A percentile compares a stretch with the other conserved stretches of the same genome.
These are phyloP conservation scores for Steinernema scapterisci DNA, from an alignment of 2,888 invertebrate genomes.

Conservation along the genomic window DNA sequence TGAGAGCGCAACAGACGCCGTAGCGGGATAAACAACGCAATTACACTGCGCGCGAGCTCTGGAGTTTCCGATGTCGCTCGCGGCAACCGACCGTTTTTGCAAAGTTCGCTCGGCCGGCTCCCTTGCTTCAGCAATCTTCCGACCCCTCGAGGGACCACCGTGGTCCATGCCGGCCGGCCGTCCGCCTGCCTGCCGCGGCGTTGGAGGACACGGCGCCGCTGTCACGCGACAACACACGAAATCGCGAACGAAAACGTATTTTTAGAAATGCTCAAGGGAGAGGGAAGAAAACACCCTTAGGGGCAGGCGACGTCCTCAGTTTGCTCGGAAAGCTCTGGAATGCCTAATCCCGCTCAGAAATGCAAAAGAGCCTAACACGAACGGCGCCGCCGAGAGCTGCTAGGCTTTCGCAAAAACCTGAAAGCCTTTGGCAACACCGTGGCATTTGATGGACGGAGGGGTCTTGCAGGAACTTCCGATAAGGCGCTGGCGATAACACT, in stretches of 20 bases:
- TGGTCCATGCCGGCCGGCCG: not conserved
- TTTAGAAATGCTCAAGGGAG: not conserved
- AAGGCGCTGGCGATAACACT: not conserved
- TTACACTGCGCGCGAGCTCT: conserved; percentile 4
- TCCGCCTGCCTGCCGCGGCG: not conserved
- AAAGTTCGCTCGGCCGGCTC: conserved; percentile 5
- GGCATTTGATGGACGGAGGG: not conserved
- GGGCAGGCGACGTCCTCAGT: not conserved
- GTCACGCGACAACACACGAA: conserved; percentile 30
- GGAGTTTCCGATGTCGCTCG: conserved; percentile 12
- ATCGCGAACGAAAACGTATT: conserved; percentile 10
- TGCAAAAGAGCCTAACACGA: not conserved
- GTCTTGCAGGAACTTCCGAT: not conserved
- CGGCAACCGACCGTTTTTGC: conserved; percentile 13
- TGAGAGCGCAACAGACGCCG: not conserved
- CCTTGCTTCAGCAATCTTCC: not conserved
- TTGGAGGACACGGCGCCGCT: not conserved
- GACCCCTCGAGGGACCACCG: not conserved
- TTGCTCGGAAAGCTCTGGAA: not conserved
- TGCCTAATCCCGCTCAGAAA: not conserved
- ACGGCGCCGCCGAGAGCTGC: no score
- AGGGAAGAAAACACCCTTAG: conserved; percentile 14
- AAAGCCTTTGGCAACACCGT: not conserved
- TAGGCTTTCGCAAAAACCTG: no score
- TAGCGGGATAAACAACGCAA: conserved; percentile 15